Conservation (phyloP, 2,113 vertebrate genomes). For the Sclerurus mexicanus region DNA sequence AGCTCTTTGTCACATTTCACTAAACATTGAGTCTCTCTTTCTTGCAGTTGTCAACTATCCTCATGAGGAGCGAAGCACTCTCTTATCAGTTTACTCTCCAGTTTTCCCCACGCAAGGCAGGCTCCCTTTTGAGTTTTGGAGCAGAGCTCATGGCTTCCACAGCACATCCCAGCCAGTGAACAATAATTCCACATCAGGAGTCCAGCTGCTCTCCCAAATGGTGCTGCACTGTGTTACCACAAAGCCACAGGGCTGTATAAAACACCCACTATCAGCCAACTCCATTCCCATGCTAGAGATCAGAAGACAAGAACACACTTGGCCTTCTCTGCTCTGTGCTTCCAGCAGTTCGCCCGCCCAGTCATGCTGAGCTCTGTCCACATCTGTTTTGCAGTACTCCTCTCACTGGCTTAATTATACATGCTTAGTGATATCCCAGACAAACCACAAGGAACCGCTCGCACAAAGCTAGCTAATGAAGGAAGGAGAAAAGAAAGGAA, state of each 20-base stretch:
- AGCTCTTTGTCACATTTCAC: neutral
- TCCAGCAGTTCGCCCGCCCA: neutral
- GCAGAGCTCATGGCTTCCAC: neutral
- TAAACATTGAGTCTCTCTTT: neutral
- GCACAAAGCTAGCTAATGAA: neutral
- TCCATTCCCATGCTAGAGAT: slow-evolving; percentile 24
- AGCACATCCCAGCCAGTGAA: neutral
- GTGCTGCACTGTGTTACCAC: neutral
- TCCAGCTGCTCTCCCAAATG: slow-evolving; percentile 31
- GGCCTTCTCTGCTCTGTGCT: neutral
- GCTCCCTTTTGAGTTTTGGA: neutral
- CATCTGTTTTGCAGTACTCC: slow-evolving; percentile 43
- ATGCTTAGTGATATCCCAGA: slow-evolving; percentile 2
- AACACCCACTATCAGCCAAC: slow-evolving; percentile 13
- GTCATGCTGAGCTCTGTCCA: neutral
- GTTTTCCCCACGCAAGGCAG: neutral
- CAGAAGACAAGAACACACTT: slow-evolving; percentile 12
- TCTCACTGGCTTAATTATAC: slow-evolving; percentile 51
- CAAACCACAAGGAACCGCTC: slow-evolving; percentile 36
- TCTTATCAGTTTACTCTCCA: neutral
- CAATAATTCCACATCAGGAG: slow-evolving; percentile 27
- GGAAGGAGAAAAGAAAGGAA: neutral
- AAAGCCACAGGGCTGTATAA: slow-evolving; percentile 42
- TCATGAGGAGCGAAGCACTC: neutral
- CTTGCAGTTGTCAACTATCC: neutral